These are phyloP conservation scores for Nycticebus coucang DNA, from an alignment of 2,113 vertebrate genomes.

Conservation along the genomic window DNA sequence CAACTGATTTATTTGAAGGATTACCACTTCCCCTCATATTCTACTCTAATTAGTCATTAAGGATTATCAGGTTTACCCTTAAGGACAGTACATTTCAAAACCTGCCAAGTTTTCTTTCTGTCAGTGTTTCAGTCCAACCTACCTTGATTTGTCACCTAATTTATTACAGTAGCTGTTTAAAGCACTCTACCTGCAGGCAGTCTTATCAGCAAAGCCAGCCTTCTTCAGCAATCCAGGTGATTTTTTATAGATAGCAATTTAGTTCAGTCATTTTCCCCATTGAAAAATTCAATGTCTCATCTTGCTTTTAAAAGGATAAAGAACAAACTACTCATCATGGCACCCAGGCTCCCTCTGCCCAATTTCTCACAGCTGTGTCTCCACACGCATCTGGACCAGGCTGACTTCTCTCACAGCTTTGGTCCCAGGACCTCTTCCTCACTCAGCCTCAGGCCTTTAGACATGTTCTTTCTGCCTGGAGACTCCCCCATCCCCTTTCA, in stretches of 20 bases:
- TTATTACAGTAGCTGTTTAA: background rate
- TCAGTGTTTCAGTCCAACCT: background rate
- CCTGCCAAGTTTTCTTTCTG: background rate
- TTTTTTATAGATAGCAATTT: background rate
- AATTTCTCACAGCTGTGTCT: background rate
- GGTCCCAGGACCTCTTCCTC: background rate
- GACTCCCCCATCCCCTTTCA: background rate
- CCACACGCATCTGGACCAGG: background rate
- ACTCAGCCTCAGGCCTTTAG: background rate
- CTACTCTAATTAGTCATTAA: background rate
- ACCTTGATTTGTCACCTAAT: background rate
- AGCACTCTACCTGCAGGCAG: background rate
- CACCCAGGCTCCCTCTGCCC: background rate
- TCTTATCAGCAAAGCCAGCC: background rate
- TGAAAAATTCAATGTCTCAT: background rate
- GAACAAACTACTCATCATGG: background rate
- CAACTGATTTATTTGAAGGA: background rate
- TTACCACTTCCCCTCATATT: background rate
- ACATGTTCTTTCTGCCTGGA: background rate
- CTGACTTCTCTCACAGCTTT: background rate
- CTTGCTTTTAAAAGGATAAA: background rate
- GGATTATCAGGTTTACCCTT: background rate
- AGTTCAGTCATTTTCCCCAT: background rate
- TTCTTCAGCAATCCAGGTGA: background rate
- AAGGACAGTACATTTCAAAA: constrained; percentile 12